Base-by-base conservation (phyloP, 2,797 vertebrate genomes). In the Megalops cyprinoides region DNA sequence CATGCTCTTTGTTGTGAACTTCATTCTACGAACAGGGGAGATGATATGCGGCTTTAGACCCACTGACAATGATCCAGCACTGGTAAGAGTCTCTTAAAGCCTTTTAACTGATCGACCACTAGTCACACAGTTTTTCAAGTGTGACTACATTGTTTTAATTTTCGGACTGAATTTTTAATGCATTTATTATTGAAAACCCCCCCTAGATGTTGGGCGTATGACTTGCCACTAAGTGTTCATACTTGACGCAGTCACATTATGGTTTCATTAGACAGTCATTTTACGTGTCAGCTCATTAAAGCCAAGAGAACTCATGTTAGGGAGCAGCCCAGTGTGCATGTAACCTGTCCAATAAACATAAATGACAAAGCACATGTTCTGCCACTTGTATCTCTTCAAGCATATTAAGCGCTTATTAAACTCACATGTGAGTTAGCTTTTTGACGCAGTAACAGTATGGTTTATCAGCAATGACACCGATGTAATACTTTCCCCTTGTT, bases 1-100 rank as follows among this genome's bases (percentile, higher is more conserved):
- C 76, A 56, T 86, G 53, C 53, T 79, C 51, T 83, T 86, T 76
- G 71, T 31, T 44, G 74, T 84, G 79, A 73, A 86, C 60, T 87
- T 86, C 69, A 81, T 85, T 51, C 49, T 83, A 39, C 1, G 1
- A 1, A 18, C 65, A 9, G 83, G 79, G 14, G 75, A 83, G 46
- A 53, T 80, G 34, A 77, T 84, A 31, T 82, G 81, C 48, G 77
- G 48, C 49, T 48, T 14, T n/a, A 49, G 23, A 79, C 74, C 48
- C 39, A 5, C 10, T 3, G 5, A 73, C 23, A 49, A 48, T 15
- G 77, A 67, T 77, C 46, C 80, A 42, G 60, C n/a, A 44, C 79
- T 44, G 77, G 77, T 85, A 78, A 74, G 73, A 34, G 39, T 69
- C 34, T 31, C 10, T 62, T 42, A 39, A 62, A 55, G 15, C 53